Base-by-base conservation (phyloP, 2,797 vertebrate species). In the Pseudochromis fuscus region DNA sequence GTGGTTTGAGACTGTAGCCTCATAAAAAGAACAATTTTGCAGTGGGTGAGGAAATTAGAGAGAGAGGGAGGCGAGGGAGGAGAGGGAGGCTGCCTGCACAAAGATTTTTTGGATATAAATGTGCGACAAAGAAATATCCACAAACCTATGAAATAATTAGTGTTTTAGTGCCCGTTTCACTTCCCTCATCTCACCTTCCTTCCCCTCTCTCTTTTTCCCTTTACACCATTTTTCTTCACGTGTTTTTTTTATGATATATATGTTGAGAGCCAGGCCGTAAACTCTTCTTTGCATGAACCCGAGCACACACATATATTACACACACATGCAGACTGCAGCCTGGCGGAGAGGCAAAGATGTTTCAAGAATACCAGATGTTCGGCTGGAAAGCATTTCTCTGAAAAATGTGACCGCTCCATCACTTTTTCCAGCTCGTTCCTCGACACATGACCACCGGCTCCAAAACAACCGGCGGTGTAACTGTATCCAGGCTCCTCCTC, bases 1-100 rank as follows among this genome's bases (percentile, higher is more conserved):
- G 82, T 88, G 90, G 88, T 89, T 89, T 88, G 49, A 89, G 86
- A 87, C 91, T 75, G 75, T 87, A 86, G 77, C 56, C 84, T 90
- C 81, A 79, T 92, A 90, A 93, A 92, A 85, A 79, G 69, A 81
- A 83, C 74, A 67, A 79, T 92, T 92, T 88, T 87, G 88, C 89
- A 89, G 83, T 21, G 72, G 82, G 84, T 75, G 79, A 90, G 82
- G 83, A 81, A 85, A 88, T 60, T 71, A 67, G 46, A 71, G 50
- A 30, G 63, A 35, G 27, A 16, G 53, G 18, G 37, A 33, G 24
- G 23, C 30, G n/a, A 44, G 35, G 64, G 30, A 23, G 11, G 25
- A 44, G 19, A 60, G 56, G 27, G 63, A 23, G 42, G 64, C 23
- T 59, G 57, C 45, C 37, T 21, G 61, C 40, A 37, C 38, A 49